Percentiles rank a stretch among this genome's conserved stretches.
Conservation (phyloP, 2,113 vertebrate species). For the Tinamus guttatus region DNA sequence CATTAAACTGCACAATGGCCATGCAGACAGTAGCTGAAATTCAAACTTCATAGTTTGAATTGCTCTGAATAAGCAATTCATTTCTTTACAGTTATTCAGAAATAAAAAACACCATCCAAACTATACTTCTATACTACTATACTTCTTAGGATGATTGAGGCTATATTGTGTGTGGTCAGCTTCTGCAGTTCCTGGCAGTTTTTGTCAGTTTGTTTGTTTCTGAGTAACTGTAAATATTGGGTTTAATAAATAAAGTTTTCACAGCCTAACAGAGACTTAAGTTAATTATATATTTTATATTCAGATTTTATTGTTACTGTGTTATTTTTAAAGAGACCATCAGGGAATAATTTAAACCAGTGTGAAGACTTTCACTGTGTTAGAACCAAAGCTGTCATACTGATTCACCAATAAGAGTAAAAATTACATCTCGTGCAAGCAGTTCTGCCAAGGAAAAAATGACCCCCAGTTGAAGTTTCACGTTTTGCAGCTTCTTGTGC, state of each 20-base stretch:
- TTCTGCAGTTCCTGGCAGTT: neutral
- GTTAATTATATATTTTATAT: neutral
- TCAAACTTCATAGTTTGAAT: neutral
- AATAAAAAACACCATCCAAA: neutral
- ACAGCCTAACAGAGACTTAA: conserved; percentile 9
- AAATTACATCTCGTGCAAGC: conserved; percentile 63
- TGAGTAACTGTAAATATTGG: too few relatives aligned
- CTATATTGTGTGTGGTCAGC: neutral
- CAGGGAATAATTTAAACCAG: conserved; percentile 37
- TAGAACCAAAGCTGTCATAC: conserved; percentile 53
- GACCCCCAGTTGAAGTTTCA: conserved; percentile 63
- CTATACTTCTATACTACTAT: neutral
- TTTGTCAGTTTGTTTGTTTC: neutral
- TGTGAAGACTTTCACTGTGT: conserved; percentile 33
- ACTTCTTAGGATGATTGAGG: neutral
- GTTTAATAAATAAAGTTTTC: neutral
- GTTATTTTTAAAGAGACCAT: neutral
- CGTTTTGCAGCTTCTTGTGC: neutral
- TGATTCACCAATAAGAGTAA: conserved; percentile 57
- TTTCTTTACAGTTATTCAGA: neutral
- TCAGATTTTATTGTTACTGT: neutral
- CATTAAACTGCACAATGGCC: neutral
- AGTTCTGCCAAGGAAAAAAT: conserved; percentile 72
- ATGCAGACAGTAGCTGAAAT: neutral
- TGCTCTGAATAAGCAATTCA: neutral